A percentile compares a stretch with the other conserved stretches of the same genome.
phyloP scores from a whole-genome alignment of 2,113 vertebrate species.

The Steatornis caripensis region DNA sequence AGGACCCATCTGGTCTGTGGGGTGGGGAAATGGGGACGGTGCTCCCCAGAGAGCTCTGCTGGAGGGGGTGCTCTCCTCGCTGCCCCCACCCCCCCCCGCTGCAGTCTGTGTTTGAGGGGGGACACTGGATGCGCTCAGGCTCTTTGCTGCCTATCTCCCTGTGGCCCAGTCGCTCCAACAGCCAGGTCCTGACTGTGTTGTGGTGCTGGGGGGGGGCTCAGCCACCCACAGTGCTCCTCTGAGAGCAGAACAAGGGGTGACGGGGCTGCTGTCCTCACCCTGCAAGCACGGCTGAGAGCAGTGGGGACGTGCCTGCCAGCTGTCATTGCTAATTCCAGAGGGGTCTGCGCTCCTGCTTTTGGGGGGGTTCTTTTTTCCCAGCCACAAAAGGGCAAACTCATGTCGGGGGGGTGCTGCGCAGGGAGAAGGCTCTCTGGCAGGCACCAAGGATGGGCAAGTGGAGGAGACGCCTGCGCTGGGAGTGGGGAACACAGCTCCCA shows the following conservation, averaged over 20 bases:
- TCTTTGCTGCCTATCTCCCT: background rate
- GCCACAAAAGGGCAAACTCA: background rate
- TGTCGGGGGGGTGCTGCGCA: rapidly evolving
- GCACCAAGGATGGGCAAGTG: rapidly evolving
- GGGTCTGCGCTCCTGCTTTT: background rate
- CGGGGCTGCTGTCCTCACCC: background rate
- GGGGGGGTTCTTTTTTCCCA: background rate
- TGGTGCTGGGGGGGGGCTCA: background rate
- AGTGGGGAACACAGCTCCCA: background rate
- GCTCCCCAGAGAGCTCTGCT: too few species aligned
- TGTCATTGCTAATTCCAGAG: too few species aligned
- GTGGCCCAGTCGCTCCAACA: background rate
- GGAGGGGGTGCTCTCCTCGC: too few species aligned
- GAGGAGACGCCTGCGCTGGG: background rate
- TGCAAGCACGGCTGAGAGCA: rapidly evolving
- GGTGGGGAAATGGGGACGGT: background rate
- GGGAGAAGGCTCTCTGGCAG: background rate
- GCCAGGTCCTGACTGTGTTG: rapidly evolving
- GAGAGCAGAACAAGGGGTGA: rapidly evolving
- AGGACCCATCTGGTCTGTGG: background rate
- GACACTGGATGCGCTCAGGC: background rate
- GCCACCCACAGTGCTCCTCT: background rate
- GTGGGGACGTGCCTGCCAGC: too few species aligned
- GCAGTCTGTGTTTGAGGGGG: too few species aligned
- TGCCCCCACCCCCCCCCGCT: too few species aligned